phyloP scores from a whole-genome alignment of 2,888 invertebrate genomes.

The Coelinius sp. region DNA sequence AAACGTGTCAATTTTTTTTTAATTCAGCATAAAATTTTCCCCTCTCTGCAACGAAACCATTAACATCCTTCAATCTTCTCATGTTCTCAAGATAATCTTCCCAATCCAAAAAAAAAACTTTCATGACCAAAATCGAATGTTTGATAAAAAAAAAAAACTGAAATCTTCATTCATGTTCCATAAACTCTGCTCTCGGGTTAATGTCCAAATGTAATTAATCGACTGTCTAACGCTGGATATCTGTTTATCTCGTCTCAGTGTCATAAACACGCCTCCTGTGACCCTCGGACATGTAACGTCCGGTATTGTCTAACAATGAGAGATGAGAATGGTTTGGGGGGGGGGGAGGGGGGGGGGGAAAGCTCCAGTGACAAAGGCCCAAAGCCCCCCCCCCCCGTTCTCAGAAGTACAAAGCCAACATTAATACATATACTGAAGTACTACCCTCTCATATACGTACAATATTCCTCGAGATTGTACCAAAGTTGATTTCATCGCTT shows the following conservation, averaged over 20 bases:
- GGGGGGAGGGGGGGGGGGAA: neutral
- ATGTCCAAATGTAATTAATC: neutral
- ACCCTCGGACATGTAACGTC: constrained; percentile 22
- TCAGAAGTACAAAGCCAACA: constrained; percentile 22
- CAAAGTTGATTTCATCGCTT: constrained; percentile 18
- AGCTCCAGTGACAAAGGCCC: constrained; percentile 5
- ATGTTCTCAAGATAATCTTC: too few relatives aligned
- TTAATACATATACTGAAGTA: constrained; percentile 8
- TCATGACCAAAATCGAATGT: too few relatives aligned
- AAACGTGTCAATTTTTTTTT: too few relatives aligned
- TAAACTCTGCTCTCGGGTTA: too few relatives aligned
- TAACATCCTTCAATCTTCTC: too few relatives aligned
- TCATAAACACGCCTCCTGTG: constrained; percentile 23
- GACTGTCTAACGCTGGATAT: neutral
- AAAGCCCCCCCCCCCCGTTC: too few relatives aligned
- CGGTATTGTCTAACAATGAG: constrained; percentile 23
- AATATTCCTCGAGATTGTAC: constrained; percentile 6
- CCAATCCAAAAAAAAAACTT: neutral
- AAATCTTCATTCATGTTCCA: too few relatives aligned
- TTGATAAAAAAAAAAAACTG: too few relatives aligned
- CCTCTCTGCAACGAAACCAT: too few relatives aligned
- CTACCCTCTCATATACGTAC: neutral
- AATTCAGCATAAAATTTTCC: too few relatives aligned
- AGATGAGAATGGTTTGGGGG: neutral
- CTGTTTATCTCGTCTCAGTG: constrained; percentile 20